Base-by-base conservation (phyloP, 2,113 vertebrate genomes). In the Sapayoa aenigma region DNA sequence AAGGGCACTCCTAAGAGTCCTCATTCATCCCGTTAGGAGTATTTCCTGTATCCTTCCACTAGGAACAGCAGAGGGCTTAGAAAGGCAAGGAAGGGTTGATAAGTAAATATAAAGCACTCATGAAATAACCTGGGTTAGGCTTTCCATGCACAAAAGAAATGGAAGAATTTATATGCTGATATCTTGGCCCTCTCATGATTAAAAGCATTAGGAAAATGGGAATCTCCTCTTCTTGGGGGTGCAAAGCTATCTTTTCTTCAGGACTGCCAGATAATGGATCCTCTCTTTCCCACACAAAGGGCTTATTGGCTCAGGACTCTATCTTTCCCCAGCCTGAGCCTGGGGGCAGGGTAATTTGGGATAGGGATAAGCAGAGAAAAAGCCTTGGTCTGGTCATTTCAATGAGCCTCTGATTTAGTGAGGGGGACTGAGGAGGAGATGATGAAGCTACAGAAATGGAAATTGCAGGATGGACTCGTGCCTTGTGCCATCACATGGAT, bases 271-370 rank as follows among this genome's bases (percentile, higher is more conserved):
- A 96, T 95, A 95, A 93, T 88, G 89, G 69, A 69, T 82, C 91
- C 91, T 95, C 94, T 76, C 89, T 91, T 85, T 31, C 84, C 91
- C 72, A 17, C 39, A 95, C 94, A 95, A 94, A 95, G 62, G 95
- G 90, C 68, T 96, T 95, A 94, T 77, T 90, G 93, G 91, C 91
- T 95, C 89, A 93, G 95, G 91, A 73, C 82, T 68, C 93, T 94
- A 93, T 96, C 84, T 91, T 94, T 63, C 49, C 89, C 62, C 60
- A 80, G 71, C 91, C 87, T 56, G 87, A 95, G 95, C 94, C 95
- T 80, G 71, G 67, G 90, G 96, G 94, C 89, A 95, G 94, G 74
- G 78, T 90, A 94, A 96, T 97, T 94, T 95, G 90, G 96, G 91
- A 68, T 49, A 85, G 89, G 93, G 95, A 95, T 97, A 95, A 97